Percentiles rank a stretch among this genome's conserved stretches.
Evolutionary conservation across 2,888 invertebrate genomes (phyloP).

Genomic region (Lycophotia porphyrea): DNA sequence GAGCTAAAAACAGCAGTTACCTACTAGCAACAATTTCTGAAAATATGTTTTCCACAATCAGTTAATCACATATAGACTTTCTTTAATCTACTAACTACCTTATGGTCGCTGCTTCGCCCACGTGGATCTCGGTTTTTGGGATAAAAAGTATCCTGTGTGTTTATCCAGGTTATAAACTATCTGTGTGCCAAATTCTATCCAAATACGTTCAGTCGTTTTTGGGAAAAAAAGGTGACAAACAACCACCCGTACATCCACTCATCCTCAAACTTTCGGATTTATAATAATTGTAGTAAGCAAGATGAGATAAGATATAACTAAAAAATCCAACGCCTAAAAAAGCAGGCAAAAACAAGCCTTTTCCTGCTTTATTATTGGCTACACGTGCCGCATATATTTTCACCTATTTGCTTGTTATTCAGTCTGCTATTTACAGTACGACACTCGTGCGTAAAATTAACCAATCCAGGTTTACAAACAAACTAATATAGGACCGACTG

Average conservation of each 20-base stretch:
- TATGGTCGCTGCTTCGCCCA: no score
- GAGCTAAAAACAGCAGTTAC: no score
- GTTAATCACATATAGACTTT: no score
- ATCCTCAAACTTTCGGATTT: neutral
- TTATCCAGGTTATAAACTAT: neutral
- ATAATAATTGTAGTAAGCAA: neutral
- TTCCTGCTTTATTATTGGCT: neutral
- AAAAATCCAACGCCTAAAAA: no score
- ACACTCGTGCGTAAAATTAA: neutral
- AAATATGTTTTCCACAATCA: no score
- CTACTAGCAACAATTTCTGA: no score
- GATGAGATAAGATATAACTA: neutral
- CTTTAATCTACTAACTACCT: no score
- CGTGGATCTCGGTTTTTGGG: no score
- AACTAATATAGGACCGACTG: neutral
- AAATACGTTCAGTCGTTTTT: neutral
- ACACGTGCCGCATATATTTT: neutral
- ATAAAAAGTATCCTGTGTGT: no score
- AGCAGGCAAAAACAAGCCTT: neutral
- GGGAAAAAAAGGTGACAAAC: neutral
- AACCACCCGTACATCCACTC: neutral
- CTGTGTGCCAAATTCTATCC: neutral
- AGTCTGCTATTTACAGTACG: neutral
- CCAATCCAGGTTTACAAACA: neutral
- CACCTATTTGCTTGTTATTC: neutral